phyloP scores from a whole-genome alignment of 2,888 invertebrate species.

The Erebia epiphron region DNA sequence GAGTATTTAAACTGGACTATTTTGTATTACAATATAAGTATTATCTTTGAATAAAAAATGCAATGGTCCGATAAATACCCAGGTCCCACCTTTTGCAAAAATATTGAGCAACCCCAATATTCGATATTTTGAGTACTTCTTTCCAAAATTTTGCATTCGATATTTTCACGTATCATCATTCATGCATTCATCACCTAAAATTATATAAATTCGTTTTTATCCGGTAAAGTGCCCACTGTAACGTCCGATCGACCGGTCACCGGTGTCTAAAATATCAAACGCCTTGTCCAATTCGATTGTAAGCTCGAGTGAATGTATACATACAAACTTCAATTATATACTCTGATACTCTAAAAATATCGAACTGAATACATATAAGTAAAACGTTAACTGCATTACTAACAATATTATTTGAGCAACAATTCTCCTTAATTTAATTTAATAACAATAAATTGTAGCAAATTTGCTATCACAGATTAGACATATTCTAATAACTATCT shows the following conservation, averaged over 20 bases:
- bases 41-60: neutral
- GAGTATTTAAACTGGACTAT: neutral
- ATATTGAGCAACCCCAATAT: neutral
- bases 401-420: neutral
- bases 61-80: no score
- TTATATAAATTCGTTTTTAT: neutral
- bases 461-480: slow-evolving; percentile 41
- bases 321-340: no score
- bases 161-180: no score
- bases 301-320: neutral
- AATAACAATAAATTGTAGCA: slow-evolving; percentile 20
- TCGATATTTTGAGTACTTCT: no score
- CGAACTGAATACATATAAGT: neutral
- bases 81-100: no score
- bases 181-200: neutral
- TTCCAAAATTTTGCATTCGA: no score
- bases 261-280: neutral
- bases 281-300: neutral
- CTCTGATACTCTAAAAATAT: no score
- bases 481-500: neutral
- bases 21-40: neutral
- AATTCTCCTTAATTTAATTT: slow-evolving; percentile 4
- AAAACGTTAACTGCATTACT: neutral
- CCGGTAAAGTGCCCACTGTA: neutral
- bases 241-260: neutral